phyloP scores from a whole-genome alignment of 2,888 invertebrate species.

The Thysanoteuthis rhombus region DNA sequence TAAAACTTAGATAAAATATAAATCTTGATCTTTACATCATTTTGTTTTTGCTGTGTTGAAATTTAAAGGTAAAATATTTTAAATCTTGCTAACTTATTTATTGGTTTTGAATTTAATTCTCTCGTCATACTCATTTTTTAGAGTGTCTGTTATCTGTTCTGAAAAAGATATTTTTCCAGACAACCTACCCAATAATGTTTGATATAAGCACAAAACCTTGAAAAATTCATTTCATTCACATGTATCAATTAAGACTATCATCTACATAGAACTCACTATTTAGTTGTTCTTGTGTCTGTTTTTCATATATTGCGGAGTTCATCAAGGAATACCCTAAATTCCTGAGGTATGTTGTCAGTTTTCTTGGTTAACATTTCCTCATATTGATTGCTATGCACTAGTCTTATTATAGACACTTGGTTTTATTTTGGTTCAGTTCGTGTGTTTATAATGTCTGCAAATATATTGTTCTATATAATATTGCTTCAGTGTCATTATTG shows the following conservation, averaged over 20 bases:
- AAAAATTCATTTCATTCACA: neutral
- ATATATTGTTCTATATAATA: neutral
- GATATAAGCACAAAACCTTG: neutral
- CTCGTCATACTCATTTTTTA: too few relatives aligned
- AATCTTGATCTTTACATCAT: too few relatives aligned
- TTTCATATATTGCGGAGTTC: slow-evolving; percentile 12
- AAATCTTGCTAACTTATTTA: neutral
- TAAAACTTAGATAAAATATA: too few relatives aligned
- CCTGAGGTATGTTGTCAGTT: slow-evolving; percentile 12
- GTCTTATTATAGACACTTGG: neutral
- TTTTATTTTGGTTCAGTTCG: neutral
- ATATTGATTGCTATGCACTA: neutral
- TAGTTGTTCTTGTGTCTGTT: neutral
- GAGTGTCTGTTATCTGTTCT: too few relatives aligned
- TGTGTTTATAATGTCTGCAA: neutral
- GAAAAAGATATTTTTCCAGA: neutral
- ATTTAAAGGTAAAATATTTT: too few relatives aligned
- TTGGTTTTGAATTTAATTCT: neutral
- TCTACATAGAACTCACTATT: neutral
- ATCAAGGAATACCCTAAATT: slow-evolving; percentile 12
- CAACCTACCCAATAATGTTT: too few relatives aligned
- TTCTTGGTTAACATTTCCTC: neutral
- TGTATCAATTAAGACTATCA: neutral
- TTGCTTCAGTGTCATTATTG: neutral
- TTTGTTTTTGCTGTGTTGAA: too few relatives aligned